These are phyloP conservation scores for Orthonyx spaldingii DNA, from an alignment of 2,113 vertebrate species.

Conservation along the genomic window DNA sequence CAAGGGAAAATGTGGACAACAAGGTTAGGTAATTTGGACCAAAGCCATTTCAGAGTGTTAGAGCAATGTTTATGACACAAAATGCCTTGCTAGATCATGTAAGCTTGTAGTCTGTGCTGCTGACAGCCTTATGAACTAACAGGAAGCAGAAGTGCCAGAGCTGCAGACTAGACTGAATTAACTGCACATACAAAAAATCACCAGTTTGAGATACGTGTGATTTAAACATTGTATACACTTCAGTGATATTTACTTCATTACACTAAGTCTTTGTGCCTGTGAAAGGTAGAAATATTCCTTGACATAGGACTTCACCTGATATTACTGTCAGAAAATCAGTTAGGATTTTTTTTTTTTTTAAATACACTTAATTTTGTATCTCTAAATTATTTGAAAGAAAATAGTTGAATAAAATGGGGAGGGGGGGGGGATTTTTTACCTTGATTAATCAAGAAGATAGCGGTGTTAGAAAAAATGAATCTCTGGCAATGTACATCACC, in stretches of 20 bases:
- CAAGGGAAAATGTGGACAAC: not conserved
- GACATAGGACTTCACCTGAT: not conserved
- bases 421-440: not conserved
- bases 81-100: not conserved
- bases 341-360: not conserved
- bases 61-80: not conserved
- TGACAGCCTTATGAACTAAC: not conserved
- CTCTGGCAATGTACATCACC: not conserved
- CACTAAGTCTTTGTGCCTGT: not conserved
- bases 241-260: not conserved
- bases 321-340: not conserved
- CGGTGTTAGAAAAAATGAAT: not conserved
- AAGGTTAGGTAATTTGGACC: not conserved
- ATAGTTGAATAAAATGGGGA: not conserved
- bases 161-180: not conserved
- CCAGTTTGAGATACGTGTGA: not conserved
- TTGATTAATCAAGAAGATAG: not conserved
- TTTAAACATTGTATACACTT: not conserved
- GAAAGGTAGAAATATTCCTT: not conserved
- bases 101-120: not conserved
- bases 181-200: not conserved
- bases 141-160: not conserved
- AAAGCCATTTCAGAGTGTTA: not conserved
- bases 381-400: not conserved
- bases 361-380: not conserved